These are phyloP conservation scores for Bombylius major DNA, from an alignment of 2,888 invertebrate species.

Conservation along the genomic window DNA sequence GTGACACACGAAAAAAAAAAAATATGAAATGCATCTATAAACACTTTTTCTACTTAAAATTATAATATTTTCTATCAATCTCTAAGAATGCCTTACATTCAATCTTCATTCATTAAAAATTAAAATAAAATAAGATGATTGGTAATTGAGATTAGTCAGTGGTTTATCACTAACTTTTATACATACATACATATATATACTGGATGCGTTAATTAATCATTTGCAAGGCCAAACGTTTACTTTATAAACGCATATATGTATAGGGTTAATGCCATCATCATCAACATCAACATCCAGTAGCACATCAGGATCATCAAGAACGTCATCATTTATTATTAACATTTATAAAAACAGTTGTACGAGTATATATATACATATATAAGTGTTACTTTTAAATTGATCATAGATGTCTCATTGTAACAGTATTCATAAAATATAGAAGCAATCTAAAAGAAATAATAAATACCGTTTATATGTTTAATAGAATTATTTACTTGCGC, in stretches of 20 bases:
- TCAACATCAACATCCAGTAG: too few relatives aligned
- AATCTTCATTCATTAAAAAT: constrained; percentile 11
- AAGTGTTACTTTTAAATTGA: too few relatives aligned
- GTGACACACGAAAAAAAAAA: too few relatives aligned
- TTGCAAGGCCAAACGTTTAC: background rate
- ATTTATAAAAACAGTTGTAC: too few relatives aligned
- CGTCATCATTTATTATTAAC: too few relatives aligned
- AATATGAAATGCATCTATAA: too few relatives aligned
- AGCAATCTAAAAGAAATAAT: too few relatives aligned
- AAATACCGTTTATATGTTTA: background rate
- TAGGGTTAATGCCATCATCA: background rate
- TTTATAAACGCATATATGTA: background rate
- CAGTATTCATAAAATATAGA: too few relatives aligned
- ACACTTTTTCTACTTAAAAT: too few relatives aligned
- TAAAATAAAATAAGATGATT: constrained; percentile 10
- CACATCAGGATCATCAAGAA: too few relatives aligned
- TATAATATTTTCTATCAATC: constrained; percentile 3
- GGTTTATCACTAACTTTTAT: constrained; percentile 1
- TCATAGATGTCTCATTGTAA: too few relatives aligned
- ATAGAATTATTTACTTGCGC: background rate
- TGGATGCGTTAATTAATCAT: constrained; percentile 9
- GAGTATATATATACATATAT: too few relatives aligned
- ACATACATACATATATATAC: background rate
- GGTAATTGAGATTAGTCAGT: constrained; percentile 12
- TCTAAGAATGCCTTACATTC: constrained; percentile 10